phyloP scores from a whole-genome alignment of 1,140 invertebrate species.

The Sarcophaga peregrina region DNA sequence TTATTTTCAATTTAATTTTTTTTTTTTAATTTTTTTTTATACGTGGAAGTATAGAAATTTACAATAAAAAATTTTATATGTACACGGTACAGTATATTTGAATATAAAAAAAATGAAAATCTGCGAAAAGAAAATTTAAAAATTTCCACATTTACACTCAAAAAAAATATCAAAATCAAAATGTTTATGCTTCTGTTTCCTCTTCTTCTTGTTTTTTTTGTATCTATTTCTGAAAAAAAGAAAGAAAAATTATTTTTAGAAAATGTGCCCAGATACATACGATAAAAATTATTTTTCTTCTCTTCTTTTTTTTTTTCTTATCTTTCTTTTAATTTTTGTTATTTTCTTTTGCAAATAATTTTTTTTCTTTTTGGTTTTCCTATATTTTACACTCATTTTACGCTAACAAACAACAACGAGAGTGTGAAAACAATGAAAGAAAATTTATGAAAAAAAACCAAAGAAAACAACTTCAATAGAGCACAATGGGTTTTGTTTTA shows the following conservation, averaged over 20 bases:
- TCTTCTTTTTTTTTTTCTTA: neutral
- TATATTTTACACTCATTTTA: too few relatives aligned
- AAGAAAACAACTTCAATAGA: neutral
- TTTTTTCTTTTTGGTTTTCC: too few relatives aligned
- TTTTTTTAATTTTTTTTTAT: neutral
- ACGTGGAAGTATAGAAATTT: neutral
- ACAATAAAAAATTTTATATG: neutral
- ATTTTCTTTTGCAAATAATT: too few relatives aligned
- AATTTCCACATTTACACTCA: conserved; percentile 26
- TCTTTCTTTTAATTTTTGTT: neutral
- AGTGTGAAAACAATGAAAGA: neutral
- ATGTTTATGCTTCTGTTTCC: neutral
- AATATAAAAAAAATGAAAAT: neutral
- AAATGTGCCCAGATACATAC: conserved; percentile 47
- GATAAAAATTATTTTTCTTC: conserved; percentile 13
- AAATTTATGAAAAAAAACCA: conserved; percentile 5
- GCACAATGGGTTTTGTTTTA: conserved; percentile 31
- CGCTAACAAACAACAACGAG: neutral
- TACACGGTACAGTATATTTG: neutral
- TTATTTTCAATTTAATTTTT: neutral
- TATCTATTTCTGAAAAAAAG: conserved; percentile 45
- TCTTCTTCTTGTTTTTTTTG: conserved; percentile 18
- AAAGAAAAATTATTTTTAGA: conserved; percentile 44
- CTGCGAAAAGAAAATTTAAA: conserved; percentile 30
- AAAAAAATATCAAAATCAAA: neutral